Evolutionary conservation across 2,113 vertebrate genomes (phyloP).

Genomic region (Menidia beryllina): DNA sequence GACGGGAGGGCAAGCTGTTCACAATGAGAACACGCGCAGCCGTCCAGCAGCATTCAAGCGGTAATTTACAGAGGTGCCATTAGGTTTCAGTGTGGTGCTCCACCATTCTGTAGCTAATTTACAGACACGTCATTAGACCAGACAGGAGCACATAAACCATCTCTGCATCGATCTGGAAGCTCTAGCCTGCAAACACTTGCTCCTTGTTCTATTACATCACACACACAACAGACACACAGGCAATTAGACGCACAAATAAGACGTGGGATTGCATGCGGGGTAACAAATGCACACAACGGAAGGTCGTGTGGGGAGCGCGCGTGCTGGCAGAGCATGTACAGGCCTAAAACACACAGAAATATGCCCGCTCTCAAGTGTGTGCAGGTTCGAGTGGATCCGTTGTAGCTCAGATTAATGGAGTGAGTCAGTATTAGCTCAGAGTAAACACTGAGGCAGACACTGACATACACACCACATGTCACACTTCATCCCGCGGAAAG

Average conservation of each 20-base stretch:
- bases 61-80: constrained; percentile 77
- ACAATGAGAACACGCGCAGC: constrained; percentile 73
- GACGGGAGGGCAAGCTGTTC: constrained; percentile 40
- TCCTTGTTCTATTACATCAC: constrained; percentile 46
- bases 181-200: constrained; percentile 45
- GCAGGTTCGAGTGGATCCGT: constrained; percentile 68
- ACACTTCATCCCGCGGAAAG: constrained; percentile 75
- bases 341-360: constrained; percentile 24
- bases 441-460: constrained; percentile 78
- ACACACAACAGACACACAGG: constrained; percentile 14
- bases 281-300: constrained; percentile 12
- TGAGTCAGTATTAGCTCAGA: constrained; percentile 79
- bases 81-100: constrained; percentile 66
- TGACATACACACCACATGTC: constrained; percentile 78
- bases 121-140: constrained; percentile 76
- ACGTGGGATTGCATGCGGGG: constrained; percentile 42
- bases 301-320: constrained; percentile 14
- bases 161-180: constrained; percentile 69
- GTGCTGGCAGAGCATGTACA: background rate
- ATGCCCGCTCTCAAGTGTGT: constrained; percentile 39
- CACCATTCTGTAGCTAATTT: constrained; percentile 76
- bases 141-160: constrained; percentile 76
- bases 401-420: constrained; percentile 79
- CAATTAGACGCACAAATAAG: constrained; percentile 27
- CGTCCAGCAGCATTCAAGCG: constrained; percentile 54